Conservation (phyloP, 1,140 invertebrate species). For the Caligus rogercresseyi region DNA sequence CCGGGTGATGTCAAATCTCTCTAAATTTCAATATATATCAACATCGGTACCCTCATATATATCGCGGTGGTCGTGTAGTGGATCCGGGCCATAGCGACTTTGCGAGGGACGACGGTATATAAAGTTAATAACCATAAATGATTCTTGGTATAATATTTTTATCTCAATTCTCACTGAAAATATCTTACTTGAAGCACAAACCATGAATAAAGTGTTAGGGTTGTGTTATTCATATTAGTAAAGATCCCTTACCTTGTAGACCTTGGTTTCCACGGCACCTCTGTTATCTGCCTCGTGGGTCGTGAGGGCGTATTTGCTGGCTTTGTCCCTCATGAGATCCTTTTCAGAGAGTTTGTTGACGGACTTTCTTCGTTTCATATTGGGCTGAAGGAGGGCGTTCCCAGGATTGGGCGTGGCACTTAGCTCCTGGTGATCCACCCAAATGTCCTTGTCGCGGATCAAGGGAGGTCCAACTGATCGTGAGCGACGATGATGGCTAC, state of each 20-base stretch:
- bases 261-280: constrained; percentile 75
- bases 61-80: too few relatives aligned
- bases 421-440: neutral
- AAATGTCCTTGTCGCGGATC: neutral
- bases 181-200: too few relatives aligned
- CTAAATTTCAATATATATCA: too few relatives aligned
- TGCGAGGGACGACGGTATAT: too few relatives aligned
- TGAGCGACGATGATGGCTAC: neutral
- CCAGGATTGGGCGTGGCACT: constrained; percentile 45
- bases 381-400: constrained; percentile 63
- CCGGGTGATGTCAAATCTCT: too few relatives aligned
- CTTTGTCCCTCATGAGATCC: constrained; percentile 51
- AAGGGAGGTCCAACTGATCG: neutral
- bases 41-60: too few relatives aligned
- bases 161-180: too few relatives aligned
- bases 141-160: too few relatives aligned
- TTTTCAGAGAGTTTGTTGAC: constrained; percentile 53
- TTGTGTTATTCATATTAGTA: too few relatives aligned
- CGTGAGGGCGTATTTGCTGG: constrained; percentile 73
- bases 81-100: too few relatives aligned
- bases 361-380: constrained; percentile 59
- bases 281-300: constrained; percentile 74
- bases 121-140: too few relatives aligned
- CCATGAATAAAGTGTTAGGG: too few relatives aligned
- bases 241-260: constrained; percentile 59